A percentile compares a stretch with the other conserved stretches of the same genome.
phyloP scores from a whole-genome alignment of 2,797 vertebrate species.

The Discoglossus pictus region DNA sequence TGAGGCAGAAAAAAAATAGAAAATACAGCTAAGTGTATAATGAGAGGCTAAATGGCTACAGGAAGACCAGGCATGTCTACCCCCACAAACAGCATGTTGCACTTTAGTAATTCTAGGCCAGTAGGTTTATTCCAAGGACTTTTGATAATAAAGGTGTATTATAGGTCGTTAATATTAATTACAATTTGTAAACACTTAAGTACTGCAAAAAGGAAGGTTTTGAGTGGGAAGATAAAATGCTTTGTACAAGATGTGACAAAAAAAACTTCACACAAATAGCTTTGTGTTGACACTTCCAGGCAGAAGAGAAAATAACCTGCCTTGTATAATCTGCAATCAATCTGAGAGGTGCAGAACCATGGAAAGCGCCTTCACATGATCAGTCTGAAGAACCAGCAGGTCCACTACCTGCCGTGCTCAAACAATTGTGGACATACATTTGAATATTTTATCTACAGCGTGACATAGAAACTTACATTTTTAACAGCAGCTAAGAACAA shows the following conservation, averaged over 20 bases:
- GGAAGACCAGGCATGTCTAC: no score
- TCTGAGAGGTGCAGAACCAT: background rate
- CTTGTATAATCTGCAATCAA: background rate
- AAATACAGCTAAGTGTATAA: no score
- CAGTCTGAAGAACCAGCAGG: no score
- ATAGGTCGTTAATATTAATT: background rate
- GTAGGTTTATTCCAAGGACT: background rate
- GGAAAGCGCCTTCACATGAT: background rate
- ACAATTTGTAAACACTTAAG: background rate
- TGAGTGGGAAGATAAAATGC: background rate
- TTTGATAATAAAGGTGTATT: background rate
- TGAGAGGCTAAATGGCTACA: no score
- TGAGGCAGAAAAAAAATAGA: no score
- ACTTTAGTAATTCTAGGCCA: no score
- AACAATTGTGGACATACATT: no score
- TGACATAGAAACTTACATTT: no score
- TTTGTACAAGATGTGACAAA: background rate
- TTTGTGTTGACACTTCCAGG: constrained; percentile 2
- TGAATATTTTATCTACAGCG: no score
- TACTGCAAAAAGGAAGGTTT: constrained; percentile 1
- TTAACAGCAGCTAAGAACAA: no score
- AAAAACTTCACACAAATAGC: constrained; percentile 3
- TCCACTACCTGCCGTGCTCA: no score
- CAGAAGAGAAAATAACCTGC: background rate
- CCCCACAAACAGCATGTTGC: no score